Evolutionary conservation across 2,888 invertebrate species (phyloP).

Genomic region (Ceramica pisi): DNA sequence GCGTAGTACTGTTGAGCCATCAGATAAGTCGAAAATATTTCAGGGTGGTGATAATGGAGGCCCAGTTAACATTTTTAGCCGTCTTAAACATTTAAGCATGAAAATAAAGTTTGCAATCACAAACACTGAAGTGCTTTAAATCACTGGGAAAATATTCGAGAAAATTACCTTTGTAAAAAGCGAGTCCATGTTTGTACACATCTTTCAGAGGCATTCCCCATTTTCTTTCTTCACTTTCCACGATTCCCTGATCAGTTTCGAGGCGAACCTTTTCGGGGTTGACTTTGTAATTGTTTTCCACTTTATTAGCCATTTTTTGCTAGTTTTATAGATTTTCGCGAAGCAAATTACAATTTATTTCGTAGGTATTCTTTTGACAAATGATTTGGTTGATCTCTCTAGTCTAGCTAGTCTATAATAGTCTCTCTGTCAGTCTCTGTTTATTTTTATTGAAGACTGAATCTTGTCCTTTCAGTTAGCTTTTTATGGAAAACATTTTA

Average conservation of each 20-base stretch:
- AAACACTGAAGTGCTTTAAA: background rate
- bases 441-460: slow-evolving; percentile 34
- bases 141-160: slow-evolving; percentile 30
- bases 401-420: too few relatives aligned
- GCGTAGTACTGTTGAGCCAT: slow-evolving; percentile 7
- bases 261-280: slow-evolving; percentile 84
- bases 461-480: slow-evolving; percentile 39
- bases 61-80: slow-evolving; percentile 10
- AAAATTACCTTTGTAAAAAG: slow-evolving; percentile 97
- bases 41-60: slow-evolving; percentile 5
- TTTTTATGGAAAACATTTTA: background rate
- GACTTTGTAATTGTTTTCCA: slow-evolving; percentile 78
- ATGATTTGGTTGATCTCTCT: too few relatives aligned
- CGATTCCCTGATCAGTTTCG: slow-evolving; percentile 88
- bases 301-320: slow-evolving; percentile 77
- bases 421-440: background rate
- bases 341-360: slow-evolving; percentile 55
- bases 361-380: slow-evolving; percentile 55
- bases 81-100: slow-evolving; percentile 1
- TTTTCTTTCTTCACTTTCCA: slow-evolving; percentile 89
- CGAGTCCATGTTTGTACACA: slow-evolving; percentile 96
- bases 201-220: slow-evolving; percentile 94
- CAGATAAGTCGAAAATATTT: slow-evolving; percentile 36
- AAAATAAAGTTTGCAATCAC: slow-evolving; percentile 6
- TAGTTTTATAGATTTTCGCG: slow-evolving; percentile 48